Percentiles rank a stretch among this genome's conserved stretches.
phyloP scores from a whole-genome alignment of 2,113 vertebrate species.

The Zapornia atra region DNA sequence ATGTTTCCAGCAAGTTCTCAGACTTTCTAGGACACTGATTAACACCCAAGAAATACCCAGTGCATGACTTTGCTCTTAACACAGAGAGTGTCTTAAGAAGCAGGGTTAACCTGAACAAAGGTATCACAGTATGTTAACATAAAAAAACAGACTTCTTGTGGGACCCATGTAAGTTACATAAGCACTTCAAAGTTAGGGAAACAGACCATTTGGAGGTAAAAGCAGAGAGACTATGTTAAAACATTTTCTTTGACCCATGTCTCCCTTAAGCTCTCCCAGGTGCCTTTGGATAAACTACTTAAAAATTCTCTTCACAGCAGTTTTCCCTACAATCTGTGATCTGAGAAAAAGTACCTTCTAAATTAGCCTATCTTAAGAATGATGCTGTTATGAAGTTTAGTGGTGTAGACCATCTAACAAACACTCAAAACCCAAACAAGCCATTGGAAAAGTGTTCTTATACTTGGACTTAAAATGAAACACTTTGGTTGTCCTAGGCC shows the following conservation, averaged over 20 bases:
- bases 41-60: not conserved
- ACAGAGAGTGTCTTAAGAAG: not conserved
- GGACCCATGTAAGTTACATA: not conserved
- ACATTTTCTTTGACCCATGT: not conserved
- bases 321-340: not conserved
- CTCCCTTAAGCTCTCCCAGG: not conserved
- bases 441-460: not conserved
- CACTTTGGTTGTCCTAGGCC: not conserved
- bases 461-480: not conserved
- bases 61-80: not conserved
- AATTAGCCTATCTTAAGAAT: not conserved
- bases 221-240: not conserved
- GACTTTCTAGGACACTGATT: slow-evolving; percentile 20
- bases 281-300: not conserved
- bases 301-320: not conserved
- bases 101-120: not conserved
- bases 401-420: not conserved
- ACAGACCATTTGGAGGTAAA: not conserved
- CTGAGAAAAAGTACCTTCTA: not conserved
- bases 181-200: not conserved
- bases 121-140: not conserved
- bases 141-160: not conserved
- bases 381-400: not conserved
- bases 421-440: not conserved
- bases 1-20: slow-evolving; percentile 53